A percentile compares a stretch with the other conserved stretches of the same genome.
phyloP scores from a whole-genome alignment of 2,797 vertebrate species.

The Otus scops region DNA sequence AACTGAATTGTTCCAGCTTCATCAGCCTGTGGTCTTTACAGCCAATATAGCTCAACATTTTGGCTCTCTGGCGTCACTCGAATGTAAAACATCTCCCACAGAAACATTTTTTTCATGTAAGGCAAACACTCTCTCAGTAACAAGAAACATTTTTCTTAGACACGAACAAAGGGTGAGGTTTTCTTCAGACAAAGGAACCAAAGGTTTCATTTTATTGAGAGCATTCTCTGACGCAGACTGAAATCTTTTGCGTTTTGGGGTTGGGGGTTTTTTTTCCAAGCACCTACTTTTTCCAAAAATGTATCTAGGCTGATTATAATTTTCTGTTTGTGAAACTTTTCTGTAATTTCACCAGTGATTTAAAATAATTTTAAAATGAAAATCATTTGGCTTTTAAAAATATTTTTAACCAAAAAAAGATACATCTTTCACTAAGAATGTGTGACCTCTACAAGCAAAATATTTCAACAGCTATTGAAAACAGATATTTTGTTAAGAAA shows the following conservation, averaged over 20 bases:
- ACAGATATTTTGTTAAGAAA: background rate
- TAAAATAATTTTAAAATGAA: background rate
- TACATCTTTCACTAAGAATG: background rate
- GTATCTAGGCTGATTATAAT: background rate
- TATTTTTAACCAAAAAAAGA: background rate
- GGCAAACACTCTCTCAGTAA: conserved; percentile 26
- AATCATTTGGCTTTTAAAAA: background rate
- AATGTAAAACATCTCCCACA: conserved; percentile 53
- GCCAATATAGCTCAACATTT: conserved; percentile 10
- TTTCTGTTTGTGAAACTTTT: background rate
- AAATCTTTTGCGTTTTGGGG: background rate
- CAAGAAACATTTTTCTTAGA: conserved; percentile 42
- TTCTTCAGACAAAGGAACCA: conserved; percentile 38
- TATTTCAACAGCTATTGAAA: conserved; percentile 29
- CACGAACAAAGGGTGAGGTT: conserved; percentile 46
- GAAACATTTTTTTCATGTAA: conserved; percentile 20
- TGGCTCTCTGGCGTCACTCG: conserved; percentile 42
- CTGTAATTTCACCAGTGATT: background rate
- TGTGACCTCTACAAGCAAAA: conserved; percentile 10
- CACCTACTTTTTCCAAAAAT: background rate
- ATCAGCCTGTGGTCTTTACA: background rate
- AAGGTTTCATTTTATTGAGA: background rate
- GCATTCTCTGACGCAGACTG: background rate
- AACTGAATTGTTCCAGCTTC: background rate
- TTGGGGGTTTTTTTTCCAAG: background rate